Conservation (phyloP, 2,797 vertebrate genomes). For the Melanotaenia pygmaea region DNA sequence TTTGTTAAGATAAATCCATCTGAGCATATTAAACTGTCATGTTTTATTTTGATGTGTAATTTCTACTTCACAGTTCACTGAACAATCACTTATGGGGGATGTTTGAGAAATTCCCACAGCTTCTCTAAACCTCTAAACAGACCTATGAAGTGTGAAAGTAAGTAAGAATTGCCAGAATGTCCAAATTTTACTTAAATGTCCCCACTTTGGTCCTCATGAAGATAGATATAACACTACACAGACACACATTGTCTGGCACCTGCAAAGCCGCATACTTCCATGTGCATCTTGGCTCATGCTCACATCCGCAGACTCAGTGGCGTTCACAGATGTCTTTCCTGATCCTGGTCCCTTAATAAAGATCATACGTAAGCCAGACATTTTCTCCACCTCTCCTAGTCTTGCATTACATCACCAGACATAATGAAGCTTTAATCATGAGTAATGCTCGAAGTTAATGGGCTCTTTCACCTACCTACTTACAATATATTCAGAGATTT, state of each 20-base stretch:
- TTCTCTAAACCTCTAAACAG: background rate
- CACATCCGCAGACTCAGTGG: constrained; percentile 61
- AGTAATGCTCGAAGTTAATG: constrained; percentile 13
- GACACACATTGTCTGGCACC: constrained; percentile 43
- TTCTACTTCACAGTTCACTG: constrained; percentile 27
- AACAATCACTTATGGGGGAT: constrained; percentile 2
- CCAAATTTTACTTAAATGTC: background rate
- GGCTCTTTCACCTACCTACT: background rate
- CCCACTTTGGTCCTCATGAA: constrained; percentile 5
- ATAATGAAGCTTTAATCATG: constrained; percentile 6
- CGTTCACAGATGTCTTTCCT: constrained; percentile 62
- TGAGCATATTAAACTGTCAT: background rate
- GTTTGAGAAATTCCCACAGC: constrained; percentile 24
- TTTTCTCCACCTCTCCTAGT: constrained; percentile 34
- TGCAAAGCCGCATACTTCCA: constrained; percentile 49
- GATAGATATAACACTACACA: constrained; percentile 6
- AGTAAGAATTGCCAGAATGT: background rate
- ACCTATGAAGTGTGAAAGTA: background rate
- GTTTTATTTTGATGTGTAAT: background rate
- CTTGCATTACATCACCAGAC: constrained; percentile 39
- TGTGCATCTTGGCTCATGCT: constrained; percentile 57
- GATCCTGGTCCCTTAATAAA: constrained; percentile 42
- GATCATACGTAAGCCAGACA: constrained; percentile 37
- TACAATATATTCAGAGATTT: constrained; percentile 6
- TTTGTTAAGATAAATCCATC: background rate